phyloP scores from a whole-genome alignment of 2,113 vertebrate genomes.

The Psittacula cyanocephala region DNA sequence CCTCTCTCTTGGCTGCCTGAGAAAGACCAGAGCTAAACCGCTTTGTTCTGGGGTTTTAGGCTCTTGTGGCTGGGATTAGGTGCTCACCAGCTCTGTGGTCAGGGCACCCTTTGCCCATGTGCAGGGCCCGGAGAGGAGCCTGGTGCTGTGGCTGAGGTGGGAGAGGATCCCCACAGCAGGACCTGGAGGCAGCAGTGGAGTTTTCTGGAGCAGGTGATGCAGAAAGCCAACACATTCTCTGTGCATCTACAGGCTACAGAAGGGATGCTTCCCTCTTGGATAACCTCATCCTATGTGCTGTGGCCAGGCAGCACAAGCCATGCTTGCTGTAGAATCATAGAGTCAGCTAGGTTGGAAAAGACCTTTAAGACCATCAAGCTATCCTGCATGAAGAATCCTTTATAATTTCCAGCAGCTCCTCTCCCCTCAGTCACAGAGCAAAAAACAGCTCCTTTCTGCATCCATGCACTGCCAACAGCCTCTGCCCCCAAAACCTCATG shows the following conservation, averaged over 20 bases:
- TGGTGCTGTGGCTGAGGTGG: neutral
- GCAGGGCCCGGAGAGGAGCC: neutral
- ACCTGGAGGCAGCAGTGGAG: neutral
- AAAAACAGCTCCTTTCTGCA: neutral
- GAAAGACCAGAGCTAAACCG: neutral
- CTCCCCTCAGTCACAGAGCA: neutral
- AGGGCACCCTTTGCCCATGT: neutral
- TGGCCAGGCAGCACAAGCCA: neutral
- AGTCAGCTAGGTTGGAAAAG: neutral
- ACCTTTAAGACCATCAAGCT: neutral
- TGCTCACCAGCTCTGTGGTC: neutral
- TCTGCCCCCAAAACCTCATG: neutral
- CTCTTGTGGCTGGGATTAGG: constrained; percentile 55
- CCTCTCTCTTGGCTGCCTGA: neutral
- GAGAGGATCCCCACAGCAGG: neutral
- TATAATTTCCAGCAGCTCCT: neutral
- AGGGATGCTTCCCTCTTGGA: too few relatives aligned
- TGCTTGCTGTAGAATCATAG: neutral
- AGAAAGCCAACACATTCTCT: neutral
- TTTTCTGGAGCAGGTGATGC: neutral
- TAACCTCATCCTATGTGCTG: neutral
- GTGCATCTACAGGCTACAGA: too few relatives aligned
- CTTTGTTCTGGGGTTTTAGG: constrained; percentile 51
- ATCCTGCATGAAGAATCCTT: neutral
- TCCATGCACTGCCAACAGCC: neutral